Percentiles rank a stretch among this genome's conserved stretches.
phyloP scores from a whole-genome alignment of 1,140 invertebrate species.

The Bradynema listronoti region DNA sequence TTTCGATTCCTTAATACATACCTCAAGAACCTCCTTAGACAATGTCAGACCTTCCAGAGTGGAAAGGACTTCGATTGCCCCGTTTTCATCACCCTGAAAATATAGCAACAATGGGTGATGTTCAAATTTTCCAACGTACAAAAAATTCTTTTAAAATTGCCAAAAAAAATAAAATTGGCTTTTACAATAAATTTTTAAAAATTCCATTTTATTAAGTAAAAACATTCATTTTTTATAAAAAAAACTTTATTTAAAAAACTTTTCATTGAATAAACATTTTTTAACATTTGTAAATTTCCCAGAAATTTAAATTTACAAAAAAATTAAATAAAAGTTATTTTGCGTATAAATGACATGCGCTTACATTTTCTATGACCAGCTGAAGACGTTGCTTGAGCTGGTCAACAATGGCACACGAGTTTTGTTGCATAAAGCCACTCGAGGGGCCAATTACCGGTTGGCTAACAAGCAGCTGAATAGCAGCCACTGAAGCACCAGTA shows the following conservation, averaged over 20 bases:
- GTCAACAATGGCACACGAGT: constrained; percentile 20
- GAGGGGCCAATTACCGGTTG: constrained; percentile 1
- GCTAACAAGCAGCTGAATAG: constrained; percentile 10
- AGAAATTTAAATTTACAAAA: too few relatives aligned
- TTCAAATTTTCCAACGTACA: constrained; percentile 9
- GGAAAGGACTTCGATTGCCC: constrained; percentile 6
- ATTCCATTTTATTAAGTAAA: too few relatives aligned
- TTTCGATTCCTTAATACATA: too few relatives aligned
- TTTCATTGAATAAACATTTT: too few relatives aligned
- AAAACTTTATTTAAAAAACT: too few relatives aligned
- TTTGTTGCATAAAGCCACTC: constrained; percentile 10
- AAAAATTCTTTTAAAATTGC: too few relatives aligned
- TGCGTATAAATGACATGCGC: too few relatives aligned
- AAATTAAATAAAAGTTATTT: too few relatives aligned
- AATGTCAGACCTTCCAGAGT: constrained; percentile 23
- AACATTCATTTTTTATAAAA: too few relatives aligned
- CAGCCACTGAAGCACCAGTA: constrained; percentile 11
- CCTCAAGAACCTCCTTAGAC: constrained; percentile 30
- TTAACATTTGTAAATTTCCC: too few relatives aligned
- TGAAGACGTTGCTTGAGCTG: constrained; percentile 34
- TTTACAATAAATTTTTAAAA: too few relatives aligned
- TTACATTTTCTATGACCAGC: constrained; percentile 25
- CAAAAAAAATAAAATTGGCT: too few relatives aligned
- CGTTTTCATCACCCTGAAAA: constrained; percentile 18
- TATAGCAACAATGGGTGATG: constrained; percentile 6